Percentiles rank a stretch among this genome's conserved stretches.
Evolutionary conservation across 2,888 invertebrate genomes (phyloP).

Genomic region (Psylliodes chrysocephalus): DNA sequence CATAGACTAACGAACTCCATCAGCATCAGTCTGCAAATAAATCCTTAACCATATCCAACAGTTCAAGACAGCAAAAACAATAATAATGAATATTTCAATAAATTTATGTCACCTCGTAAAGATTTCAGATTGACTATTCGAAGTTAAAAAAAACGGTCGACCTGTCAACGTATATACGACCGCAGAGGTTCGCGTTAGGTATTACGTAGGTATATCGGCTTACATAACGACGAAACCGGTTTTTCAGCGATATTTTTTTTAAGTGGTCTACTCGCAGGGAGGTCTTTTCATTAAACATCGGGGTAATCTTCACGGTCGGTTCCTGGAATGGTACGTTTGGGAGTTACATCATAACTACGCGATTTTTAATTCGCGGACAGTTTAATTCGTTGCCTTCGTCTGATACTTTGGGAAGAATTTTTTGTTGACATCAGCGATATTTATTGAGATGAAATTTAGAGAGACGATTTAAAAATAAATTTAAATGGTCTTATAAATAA

Average conservation of each 20-base stretch:
- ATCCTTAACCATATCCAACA: background rate
- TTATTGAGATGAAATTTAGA: too few relatives aligned
- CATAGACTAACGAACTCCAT: background rate
- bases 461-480: too few relatives aligned
- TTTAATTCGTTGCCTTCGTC: too few relatives aligned
- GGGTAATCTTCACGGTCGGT: background rate
- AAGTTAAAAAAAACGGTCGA: background rate
- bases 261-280: conserved; percentile 20
- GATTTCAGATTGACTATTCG: conserved; percentile 27
- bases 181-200: conserved; percentile 13
- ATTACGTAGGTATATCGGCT: conserved; percentile 12
- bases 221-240: conserved; percentile 26
- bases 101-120: conserved; percentile 39
- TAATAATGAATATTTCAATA: conserved; percentile 34
- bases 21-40: conserved; percentile 1
- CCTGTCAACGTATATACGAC: conserved; percentile 5
- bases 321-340: too few relatives aligned
- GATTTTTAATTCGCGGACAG: too few relatives aligned
- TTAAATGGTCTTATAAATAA: too few relatives aligned
- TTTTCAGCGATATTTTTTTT: conserved; percentile 23
- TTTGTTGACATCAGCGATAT: too few relatives aligned
- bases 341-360: too few relatives aligned
- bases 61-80: background rate
- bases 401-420: too few relatives aligned
- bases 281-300: conserved; percentile 2